Conservation (phyloP, 2,113 vertebrate genomes). For the Hippoglossus stenolepis region DNA sequence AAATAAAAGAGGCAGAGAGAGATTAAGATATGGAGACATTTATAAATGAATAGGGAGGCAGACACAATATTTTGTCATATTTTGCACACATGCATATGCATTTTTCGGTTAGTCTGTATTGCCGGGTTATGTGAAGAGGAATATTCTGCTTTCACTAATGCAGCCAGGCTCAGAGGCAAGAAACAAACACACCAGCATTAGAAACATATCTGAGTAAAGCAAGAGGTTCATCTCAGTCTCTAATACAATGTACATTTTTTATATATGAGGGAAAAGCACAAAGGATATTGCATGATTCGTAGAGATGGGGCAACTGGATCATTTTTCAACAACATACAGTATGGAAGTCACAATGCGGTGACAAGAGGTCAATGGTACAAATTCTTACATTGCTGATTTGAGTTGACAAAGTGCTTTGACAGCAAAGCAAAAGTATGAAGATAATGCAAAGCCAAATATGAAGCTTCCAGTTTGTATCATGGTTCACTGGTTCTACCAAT, state of each 20-base stretch:
- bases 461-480: too few species aligned
- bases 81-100: conserved; percentile 23
- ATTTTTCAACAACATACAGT: background rate
- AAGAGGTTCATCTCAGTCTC: background rate
- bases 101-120: conserved; percentile 8
- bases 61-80: conserved; percentile 42
- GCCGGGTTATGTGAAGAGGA: background rate
- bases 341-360: too few species aligned
- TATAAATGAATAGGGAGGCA: conserved; percentile 46
- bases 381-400: too few species aligned
- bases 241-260: background rate
- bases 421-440: too few species aligned
- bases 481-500: too few species aligned
- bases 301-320: too few species aligned
- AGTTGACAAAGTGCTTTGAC: too few species aligned
- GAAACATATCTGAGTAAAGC: background rate
- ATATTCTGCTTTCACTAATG: background rate
- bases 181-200: background rate
- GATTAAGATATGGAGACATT: conserved; percentile 16
- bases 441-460: too few species aligned
- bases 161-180: background rate
- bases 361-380: too few species aligned
- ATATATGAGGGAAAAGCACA: background rate
- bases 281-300: too few species aligned
- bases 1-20: conserved; percentile 2